phyloP scores from a whole-genome alignment of 37 sponge, comb jelly and placozoan genomes.

The Beroe forskalii region DNA sequence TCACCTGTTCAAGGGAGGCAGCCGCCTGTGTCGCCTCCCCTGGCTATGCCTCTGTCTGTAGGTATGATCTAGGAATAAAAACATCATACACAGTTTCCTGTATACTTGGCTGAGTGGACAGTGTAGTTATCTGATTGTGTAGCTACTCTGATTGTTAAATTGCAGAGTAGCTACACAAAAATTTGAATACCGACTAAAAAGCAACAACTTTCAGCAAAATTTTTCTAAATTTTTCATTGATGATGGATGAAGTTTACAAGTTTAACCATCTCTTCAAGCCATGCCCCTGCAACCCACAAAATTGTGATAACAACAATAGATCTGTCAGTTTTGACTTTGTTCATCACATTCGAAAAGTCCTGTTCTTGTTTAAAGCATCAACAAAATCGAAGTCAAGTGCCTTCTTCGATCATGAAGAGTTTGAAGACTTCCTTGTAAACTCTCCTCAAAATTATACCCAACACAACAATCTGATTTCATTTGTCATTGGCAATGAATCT shows the following conservation, averaged over 20 bases:
- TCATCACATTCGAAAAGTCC: conserved; percentile 9
- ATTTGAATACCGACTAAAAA: too few species aligned
- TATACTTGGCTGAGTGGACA: too few species aligned
- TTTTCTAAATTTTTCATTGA: too few species aligned
- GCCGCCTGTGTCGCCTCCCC: too few species aligned
- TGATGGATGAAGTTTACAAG: neutral
- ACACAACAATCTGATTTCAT: neutral
- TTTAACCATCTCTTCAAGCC: conserved; percentile 37
- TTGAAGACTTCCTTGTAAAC: conserved; percentile 19
- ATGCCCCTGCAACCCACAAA: neutral
- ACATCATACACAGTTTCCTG: too few species aligned
- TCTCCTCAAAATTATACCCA: neutral
- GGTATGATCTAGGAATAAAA: too few species aligned
- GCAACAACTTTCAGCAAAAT: too few species aligned
- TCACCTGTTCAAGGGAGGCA: too few species aligned
- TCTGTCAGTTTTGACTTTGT: conserved; percentile 14
- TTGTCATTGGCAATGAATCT: neutral
- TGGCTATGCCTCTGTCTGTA: too few species aligned
- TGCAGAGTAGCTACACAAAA: too few species aligned
- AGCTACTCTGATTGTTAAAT: too few species aligned
- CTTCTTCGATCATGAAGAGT: conserved; percentile 32
- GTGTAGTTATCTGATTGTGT: too few species aligned
- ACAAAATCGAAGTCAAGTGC: neutral
- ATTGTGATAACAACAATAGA: neutral
- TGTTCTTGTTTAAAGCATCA: conserved; percentile 17